phyloP scores from a whole-genome alignment of 1,140 invertebrate genomes.

The Brachionus koreanus region DNA sequence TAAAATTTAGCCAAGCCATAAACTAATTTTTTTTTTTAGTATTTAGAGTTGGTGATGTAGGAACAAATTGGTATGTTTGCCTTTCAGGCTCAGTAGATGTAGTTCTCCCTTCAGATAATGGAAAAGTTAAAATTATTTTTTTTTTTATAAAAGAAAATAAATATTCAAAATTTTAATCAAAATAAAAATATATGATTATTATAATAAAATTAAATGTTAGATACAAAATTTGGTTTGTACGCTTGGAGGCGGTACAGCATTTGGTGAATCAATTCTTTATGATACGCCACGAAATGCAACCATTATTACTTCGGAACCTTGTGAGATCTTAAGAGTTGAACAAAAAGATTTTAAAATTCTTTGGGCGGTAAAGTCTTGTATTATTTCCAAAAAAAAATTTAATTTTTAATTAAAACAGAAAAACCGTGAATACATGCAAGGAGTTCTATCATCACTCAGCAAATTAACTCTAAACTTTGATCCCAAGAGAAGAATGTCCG shows the following conservation, averaged over 20 bases:
- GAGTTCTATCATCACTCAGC: conserved; percentile 52
- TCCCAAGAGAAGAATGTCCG: conserved; percentile 36
- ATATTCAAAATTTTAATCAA: neutral
- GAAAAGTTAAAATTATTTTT: conserved; percentile 52
- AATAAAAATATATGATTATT: neutral
- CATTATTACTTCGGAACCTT: conserved; percentile 70
- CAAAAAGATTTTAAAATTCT: conserved; percentile 71
- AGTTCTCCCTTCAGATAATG: conserved; percentile 61
- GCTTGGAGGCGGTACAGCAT: conserved; percentile 70
- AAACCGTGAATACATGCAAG: conserved; percentile 55
- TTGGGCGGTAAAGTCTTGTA: conserved; percentile 66
- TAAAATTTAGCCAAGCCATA: neutral
- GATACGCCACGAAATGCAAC: conserved; percentile 70
- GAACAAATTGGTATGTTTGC: conserved; percentile 73
- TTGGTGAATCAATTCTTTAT: conserved; percentile 71
- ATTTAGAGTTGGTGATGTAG: conserved; percentile 71
- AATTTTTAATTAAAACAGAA: conserved; percentile 47
- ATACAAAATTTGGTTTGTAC: conserved; percentile 66
- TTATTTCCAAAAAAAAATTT: neutral
- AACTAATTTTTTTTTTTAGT: conserved; percentile 62
- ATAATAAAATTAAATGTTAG: conserved; percentile 54
- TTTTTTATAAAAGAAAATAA: conserved; percentile 52
- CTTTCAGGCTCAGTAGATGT: conserved; percentile 70
- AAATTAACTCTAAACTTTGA: conserved; percentile 46
- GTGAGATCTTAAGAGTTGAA: conserved; percentile 70